Evolutionary conservation across 1,140 invertebrate species (phyloP).

Genomic region (Drosophila gunungcola): DNA sequence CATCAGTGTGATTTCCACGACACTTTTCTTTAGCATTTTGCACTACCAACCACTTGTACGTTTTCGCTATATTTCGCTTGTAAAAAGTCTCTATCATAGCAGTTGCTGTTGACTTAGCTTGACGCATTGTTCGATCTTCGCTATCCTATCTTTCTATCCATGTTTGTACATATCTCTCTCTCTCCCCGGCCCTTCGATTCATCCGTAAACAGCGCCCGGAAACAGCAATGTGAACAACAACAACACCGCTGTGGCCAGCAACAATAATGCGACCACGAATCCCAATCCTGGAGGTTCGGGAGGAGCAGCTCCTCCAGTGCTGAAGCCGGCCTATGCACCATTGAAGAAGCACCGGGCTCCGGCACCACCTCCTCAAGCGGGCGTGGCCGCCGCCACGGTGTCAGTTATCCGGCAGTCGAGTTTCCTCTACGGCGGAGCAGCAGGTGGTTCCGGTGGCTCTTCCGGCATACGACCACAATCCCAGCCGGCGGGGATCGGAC

Average conservation of each 20-base stretch:
- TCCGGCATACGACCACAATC: constrained; percentile 56
- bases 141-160: constrained; percentile 29
- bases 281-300: constrained; percentile 9
- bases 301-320: constrained; percentile 7
- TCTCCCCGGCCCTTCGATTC: constrained; percentile 19
- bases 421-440: constrained; percentile 73
- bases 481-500: constrained; percentile 47
- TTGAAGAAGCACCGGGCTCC: constrained; percentile 78
- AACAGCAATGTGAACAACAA: constrained; percentile 56
- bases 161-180: constrained; percentile 48
- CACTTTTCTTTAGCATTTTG: constrained; percentile 7
- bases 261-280: constrained; percentile 48
- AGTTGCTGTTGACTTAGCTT: not conserved
- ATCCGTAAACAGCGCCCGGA: constrained; percentile 31
- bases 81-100: constrained; percentile 4
- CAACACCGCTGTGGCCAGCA: constrained; percentile 56
- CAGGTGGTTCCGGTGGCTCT: constrained; percentile 26
- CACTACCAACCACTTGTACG: constrained; percentile 15
- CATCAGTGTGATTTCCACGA: not conserved
- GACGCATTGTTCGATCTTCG: constrained; percentile 8
- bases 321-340: constrained; percentile 73
- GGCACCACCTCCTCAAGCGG: constrained; percentile 76
- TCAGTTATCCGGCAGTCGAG: constrained; percentile 82
- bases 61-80: constrained; percentile 30
- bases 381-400: constrained; percentile 78